These are phyloP conservation scores for Augochlora pura DNA, from an alignment of 1,140 invertebrate genomes.

Conservation along the genomic window DNA sequence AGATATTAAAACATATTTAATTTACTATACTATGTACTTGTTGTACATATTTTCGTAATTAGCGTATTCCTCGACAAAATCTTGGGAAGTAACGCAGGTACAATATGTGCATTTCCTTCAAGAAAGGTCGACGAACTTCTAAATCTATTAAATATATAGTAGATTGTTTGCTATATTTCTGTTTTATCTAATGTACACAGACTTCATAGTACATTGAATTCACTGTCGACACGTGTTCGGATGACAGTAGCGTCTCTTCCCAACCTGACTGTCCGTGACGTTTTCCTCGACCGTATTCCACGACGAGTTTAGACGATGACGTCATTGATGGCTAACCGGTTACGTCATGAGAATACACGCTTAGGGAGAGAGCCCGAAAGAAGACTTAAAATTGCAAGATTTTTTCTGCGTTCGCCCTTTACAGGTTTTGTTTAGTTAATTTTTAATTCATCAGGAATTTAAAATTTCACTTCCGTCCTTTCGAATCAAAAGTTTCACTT, in stretches of 20 bases:
- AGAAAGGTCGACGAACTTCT: too few relatives aligned
- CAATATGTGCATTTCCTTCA: too few relatives aligned
- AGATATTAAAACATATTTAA: too few relatives aligned
- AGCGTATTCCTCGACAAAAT: too few relatives aligned
- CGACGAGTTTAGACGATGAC: conserved; percentile 68
- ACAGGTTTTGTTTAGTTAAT: too few relatives aligned
- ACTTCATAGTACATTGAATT: not conserved
- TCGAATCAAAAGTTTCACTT: too few relatives aligned
- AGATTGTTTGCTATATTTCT: not conserved
- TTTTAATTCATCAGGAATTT: too few relatives aligned
- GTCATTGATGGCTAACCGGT: conserved; percentile 67
- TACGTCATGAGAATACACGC: conserved; percentile 50
- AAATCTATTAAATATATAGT: too few relatives aligned
- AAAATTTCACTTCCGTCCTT: too few relatives aligned
- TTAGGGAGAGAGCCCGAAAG: not conserved
- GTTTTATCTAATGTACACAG: not conserved
- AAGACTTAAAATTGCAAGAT: not conserved
- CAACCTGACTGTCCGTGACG: conserved; percentile 36
- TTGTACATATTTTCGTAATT: too few relatives aligned
- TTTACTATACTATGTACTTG: too few relatives aligned
- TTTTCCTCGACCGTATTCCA: conserved; percentile 47
- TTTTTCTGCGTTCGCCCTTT: not conserved
- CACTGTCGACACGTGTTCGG: not conserved
- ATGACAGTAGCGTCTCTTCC: not conserved
- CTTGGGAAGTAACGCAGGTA: too few relatives aligned